Conservation (phyloP, 2,888 invertebrate species). For the Andrena praecox region DNA sequence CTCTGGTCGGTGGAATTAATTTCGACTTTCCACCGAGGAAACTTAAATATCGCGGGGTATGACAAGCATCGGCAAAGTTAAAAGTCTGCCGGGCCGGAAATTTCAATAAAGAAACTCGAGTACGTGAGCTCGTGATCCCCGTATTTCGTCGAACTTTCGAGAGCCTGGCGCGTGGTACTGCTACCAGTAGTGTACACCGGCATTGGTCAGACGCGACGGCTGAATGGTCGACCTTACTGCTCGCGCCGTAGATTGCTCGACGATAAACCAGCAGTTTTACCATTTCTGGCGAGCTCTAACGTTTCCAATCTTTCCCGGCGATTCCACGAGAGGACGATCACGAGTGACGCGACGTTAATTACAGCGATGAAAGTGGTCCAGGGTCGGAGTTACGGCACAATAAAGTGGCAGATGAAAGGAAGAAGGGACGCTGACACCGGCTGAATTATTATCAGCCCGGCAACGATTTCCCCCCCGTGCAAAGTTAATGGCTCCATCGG, state of each 20-base stretch:
- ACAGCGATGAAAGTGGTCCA: neutral
- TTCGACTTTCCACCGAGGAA: neutral
- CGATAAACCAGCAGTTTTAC: neutral
- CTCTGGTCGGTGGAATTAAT: neutral
- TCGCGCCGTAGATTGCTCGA: neutral
- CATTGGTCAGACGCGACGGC: neutral
- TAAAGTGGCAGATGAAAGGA: conserved; percentile 37
- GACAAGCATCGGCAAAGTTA: neutral
- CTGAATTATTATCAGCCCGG: conserved; percentile 48
- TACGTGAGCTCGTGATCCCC: neutral
- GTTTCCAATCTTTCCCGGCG: neutral
- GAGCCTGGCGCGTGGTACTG: neutral
- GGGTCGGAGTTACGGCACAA: conserved; percentile 21
- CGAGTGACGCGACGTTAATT: conserved; percentile 13
- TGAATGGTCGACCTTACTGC: neutral
- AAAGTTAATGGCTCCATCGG: conserved; percentile 46
- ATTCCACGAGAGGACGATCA: conserved; percentile 7
- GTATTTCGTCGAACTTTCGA: neutral
- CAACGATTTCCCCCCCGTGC: conserved; percentile 40
- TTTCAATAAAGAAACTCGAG: neutral
- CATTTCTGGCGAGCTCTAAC: neutral
- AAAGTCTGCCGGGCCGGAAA: neutral
- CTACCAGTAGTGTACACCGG: neutral
- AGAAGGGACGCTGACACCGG: conserved; percentile 6
- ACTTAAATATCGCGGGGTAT: neutral